phyloP scores from a whole-genome alignment of 1,140 invertebrate species.

The Hyles euphorbiae region DNA sequence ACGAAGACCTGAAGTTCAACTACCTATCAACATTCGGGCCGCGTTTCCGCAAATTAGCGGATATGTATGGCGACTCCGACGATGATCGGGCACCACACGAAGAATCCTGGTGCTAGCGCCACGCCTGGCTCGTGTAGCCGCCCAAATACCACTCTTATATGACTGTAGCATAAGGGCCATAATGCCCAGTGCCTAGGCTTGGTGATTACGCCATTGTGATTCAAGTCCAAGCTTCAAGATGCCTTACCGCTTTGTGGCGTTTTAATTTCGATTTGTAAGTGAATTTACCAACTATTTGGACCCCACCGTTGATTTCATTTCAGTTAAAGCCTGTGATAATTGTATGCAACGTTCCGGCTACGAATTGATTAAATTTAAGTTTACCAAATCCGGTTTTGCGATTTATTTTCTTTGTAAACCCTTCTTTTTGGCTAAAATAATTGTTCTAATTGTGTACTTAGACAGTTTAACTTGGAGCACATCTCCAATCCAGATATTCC shows the following conservation, averaged over 20 bases:
- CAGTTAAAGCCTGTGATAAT: conserved; percentile 30
- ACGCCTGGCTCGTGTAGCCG: conserved; percentile 67
- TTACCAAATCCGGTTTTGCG: too few relatives aligned
- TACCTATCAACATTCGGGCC: conserved; percentile 97
- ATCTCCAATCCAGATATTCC: too few relatives aligned
- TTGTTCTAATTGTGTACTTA: too few relatives aligned
- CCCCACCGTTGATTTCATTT: conserved; percentile 29
- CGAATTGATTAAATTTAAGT: too few relatives aligned
- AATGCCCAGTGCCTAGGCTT: conserved; percentile 21
- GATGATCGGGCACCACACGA: conserved; percentile 85
- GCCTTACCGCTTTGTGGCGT: conserved; percentile 38
- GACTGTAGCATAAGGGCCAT: conserved; percentile 27
- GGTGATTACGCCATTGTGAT: conserved; percentile 12
- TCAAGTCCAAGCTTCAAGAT: conserved; percentile 42
- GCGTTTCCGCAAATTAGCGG: conserved; percentile 95
- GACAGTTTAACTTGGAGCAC: too few relatives aligned
- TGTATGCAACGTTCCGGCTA: conserved; percentile 1
- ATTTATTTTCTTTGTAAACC: too few relatives aligned
- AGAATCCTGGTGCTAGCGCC: conserved; percentile 85
- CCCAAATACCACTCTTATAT: conserved; percentile 18
- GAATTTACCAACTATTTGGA: conserved; percentile 7
- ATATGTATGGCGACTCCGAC: conserved; percentile 96
- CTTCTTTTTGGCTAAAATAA: too few relatives aligned
- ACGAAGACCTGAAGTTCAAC: conserved; percentile 97
- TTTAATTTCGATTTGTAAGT: conserved; percentile 18